Percentiles rank a stretch among this genome's conserved stretches.
These are phyloP conservation scores for Nothoprocta pentlandii DNA, from an alignment of 2,113 vertebrate species.

Conservation along the genomic window DNA sequence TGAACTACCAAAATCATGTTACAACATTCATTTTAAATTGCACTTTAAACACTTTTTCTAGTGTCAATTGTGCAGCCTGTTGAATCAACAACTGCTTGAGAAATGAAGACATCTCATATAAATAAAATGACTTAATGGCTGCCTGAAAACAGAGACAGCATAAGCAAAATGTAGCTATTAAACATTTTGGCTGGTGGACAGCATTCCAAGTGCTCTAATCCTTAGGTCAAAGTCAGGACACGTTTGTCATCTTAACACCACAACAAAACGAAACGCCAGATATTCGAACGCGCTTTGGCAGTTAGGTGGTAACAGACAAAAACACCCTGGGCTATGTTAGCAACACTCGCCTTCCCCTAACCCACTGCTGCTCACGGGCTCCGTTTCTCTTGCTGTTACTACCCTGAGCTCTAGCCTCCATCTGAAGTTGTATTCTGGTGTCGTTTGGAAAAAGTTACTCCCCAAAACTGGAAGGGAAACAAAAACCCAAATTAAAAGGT, in stretches of 20 bases:
- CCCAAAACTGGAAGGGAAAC: background rate
- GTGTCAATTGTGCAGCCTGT: background rate
- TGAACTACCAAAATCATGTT: background rate
- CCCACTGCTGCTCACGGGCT: background rate
- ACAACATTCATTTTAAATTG: background rate
- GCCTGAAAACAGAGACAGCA: background rate
- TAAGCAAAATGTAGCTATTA: background rate
- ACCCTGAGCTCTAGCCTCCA: background rate
- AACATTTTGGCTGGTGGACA: background rate
- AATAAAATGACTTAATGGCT: background rate
- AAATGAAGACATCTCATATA: background rate
- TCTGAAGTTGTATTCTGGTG: background rate
- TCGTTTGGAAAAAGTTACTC: background rate
- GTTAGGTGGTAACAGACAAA: background rate
- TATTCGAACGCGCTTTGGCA: background rate
- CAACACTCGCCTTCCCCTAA: accelerated
- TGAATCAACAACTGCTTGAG: background rate
- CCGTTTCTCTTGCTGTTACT: background rate
- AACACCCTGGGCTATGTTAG: background rate
- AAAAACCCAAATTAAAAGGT: background rate
- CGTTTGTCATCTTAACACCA: background rate
- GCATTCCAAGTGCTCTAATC: background rate
- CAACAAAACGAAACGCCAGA: background rate
- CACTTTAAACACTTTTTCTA: background rate
- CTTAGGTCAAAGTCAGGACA: background rate